phyloP scores from a whole-genome alignment of 2,113 vertebrate genomes.

The Apodemus speciosus region DNA sequence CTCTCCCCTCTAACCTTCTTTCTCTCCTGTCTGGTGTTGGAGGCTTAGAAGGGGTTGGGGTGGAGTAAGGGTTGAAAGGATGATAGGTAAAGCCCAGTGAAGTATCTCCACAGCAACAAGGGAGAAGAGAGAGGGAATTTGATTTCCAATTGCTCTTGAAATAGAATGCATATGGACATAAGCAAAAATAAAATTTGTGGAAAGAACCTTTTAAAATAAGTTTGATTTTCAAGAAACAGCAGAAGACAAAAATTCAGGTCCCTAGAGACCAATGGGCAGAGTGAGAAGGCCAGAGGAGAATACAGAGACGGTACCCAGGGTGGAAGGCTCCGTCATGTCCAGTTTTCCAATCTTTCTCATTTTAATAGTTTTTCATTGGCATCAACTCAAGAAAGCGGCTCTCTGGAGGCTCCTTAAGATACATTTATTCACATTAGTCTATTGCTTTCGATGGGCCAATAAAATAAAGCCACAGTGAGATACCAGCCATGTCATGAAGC shows the following conservation, averaged over 20 bases:
- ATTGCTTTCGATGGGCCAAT: slow-evolving; percentile 5
- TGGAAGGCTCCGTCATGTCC: background rate
- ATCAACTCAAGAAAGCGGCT: background rate
- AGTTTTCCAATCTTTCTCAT: slow-evolving; percentile 21
- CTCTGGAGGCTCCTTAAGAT: slow-evolving; percentile 24
- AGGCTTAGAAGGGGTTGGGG: too few relatives aligned
- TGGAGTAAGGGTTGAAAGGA: too few relatives aligned
- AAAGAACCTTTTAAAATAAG: slow-evolving; percentile 59
- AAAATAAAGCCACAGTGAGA: slow-evolving; percentile 34
- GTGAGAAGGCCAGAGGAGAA: background rate
- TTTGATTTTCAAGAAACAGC: slow-evolving; percentile 68
- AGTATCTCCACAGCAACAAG: too few relatives aligned
- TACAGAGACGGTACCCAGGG: background rate
- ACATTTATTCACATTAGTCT: slow-evolving; percentile 16
- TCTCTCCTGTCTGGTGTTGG: too few relatives aligned
- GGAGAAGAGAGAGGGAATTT: background rate
- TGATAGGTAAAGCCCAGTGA: too few relatives aligned
- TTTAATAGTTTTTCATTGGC: background rate
- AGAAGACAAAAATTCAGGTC: slow-evolving; percentile 49
- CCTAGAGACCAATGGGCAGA: background rate
- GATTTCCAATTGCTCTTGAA: slow-evolving; percentile 37
- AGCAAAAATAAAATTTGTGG: slow-evolving; percentile 39
- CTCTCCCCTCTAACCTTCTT: too few relatives aligned
- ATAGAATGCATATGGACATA: slow-evolving; percentile 37
- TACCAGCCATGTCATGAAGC: slow-evolving; percentile 46